Evolutionary conservation across 2,797 vertebrate species (phyloP), one percentile per base, ranked within the genome.

Genomic region (Cossypha niveicapilla): DNA sequence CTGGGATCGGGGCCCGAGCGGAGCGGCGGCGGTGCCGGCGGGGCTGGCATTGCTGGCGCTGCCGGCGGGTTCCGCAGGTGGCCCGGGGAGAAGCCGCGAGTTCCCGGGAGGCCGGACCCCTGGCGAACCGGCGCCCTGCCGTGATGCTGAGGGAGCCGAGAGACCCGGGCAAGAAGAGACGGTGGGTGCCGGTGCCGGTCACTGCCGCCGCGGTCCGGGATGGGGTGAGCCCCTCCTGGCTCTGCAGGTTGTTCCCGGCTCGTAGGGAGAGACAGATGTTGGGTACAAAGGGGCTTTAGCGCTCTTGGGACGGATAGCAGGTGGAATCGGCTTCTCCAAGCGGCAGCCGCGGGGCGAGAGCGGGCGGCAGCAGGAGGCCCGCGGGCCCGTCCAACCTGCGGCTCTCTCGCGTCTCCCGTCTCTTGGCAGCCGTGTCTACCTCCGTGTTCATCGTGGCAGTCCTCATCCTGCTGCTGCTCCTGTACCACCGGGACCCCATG

Each of bases 371-470:
- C 3, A 11, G 32, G 50, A 23, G 28, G 47, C 35, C 42, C n/a
- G 3, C 4, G 27, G 48, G 18, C n/a, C 8, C 34, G 0, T 18
- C 4, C 18, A 74, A 25, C 19, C 65, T 23, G 12, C 7, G 8
- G 41, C 32, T 66, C 42, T 80, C 30, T 60, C 4, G 1, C 17
- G 24, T 39, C 34, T 81, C 28, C 48, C 7, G 13, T 60, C 23
- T 58, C 72, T 67, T 1, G 70, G 45, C 62, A 96, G 91, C 96
- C 96, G 98, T 98, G 89, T 98, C 98, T 37, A 98, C 98, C 54
- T 94, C 98, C 11, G 95, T 98, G 85, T 98, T 98, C 95, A 98
- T 98, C 54, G 96, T 98, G 87, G 95, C 98, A 9, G 92, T 98
- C 58, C 91, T 98, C 88, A 96, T 98, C 91, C 95, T 98, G 93